Base-by-base conservation (phyloP, 2,888 invertebrate species). In the Chrysomela aeneicollis region DNA sequence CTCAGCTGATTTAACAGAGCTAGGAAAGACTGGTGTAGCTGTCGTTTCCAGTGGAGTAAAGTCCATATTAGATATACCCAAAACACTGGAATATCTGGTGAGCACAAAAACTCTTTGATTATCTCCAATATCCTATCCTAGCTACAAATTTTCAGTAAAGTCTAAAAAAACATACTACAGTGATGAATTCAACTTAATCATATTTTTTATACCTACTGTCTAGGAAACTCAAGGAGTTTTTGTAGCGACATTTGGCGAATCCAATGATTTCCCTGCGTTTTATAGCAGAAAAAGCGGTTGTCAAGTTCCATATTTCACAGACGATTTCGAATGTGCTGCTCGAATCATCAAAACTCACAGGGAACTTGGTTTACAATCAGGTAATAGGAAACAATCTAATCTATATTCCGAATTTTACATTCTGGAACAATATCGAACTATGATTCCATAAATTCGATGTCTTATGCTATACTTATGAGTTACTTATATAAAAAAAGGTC, bases 31-130 rank as follows among this genome's bases (percentile, higher is more conserved):
- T 67, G 90, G 91, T 12, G 90, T 98, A 0, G 89, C 94, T 51
- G 97, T 99, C 5, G 90, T 99, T 1, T 97, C 95, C 73, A 94
- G 97, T 77, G 99, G 99, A 0, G 90, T 97, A 61, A 99, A 99
- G 84, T 97, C 98, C 18, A 98, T 99, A 74, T 86, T 99, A 63
- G 99, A 99, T 81, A 95, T 99, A 74, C 92, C 90, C 2, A 90
- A 91, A 79, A 98, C 98, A 0, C 85, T 99, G 52, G 98, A 99
- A 81, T 97, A 91, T 81, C 85, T 99, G 85, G 95, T 95, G 84
- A 82, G 84, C 2, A 1, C 10, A 4, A 46, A 1, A 55, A 22
- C 35, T 22, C 15, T 19, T 18, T 12, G 21, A 17, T 52, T 32
- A n/a, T n/a, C 18, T 2, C 15, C 12, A 19, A 58, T 12, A 50